These are phyloP conservation scores for Agrochola lota DNA, from an alignment of 2,888 invertebrate genomes.

Conservation along the genomic window DNA sequence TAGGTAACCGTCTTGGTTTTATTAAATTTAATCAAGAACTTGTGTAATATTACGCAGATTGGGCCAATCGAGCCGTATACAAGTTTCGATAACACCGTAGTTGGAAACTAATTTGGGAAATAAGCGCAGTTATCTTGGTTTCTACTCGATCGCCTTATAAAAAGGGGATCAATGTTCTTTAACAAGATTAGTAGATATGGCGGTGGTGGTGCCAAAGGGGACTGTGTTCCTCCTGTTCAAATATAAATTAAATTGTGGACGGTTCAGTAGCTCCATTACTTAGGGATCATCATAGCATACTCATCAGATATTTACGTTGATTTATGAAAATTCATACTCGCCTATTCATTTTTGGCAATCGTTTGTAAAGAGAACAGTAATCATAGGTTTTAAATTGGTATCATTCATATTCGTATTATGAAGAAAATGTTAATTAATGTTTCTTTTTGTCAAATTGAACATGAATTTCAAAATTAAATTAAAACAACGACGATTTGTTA, in stretches of 20 bases:
- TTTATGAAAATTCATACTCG: constrained; percentile 29
- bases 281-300: constrained; percentile 32
- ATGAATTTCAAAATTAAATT: background rate
- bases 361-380: background rate
- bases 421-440: background rate
- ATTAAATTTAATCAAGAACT: constrained; percentile 91
- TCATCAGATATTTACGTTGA: constrained; percentile 30
- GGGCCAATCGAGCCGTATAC: constrained; percentile 88
- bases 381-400: background rate
- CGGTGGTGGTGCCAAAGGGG: constrained; percentile 60
- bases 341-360: constrained; percentile 10
- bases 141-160: constrained; percentile 85
- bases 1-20: constrained; percentile 90
- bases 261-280: constrained; percentile 50
- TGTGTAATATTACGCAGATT: constrained; percentile 90
- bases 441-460: background rate
- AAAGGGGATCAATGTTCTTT: constrained; percentile 84
- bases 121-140: constrained; percentile 86
- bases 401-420: constrained; percentile 2
- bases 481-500: background rate
- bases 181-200: constrained; percentile 79
- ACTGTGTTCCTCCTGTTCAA: constrained; percentile 63
- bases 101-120: constrained; percentile 89
- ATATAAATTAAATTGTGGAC: constrained; percentile 60
- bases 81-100: constrained; percentile 89